Base-by-base conservation (phyloP, 2,797 vertebrate genomes). In the Parambassis ranga region DNA sequence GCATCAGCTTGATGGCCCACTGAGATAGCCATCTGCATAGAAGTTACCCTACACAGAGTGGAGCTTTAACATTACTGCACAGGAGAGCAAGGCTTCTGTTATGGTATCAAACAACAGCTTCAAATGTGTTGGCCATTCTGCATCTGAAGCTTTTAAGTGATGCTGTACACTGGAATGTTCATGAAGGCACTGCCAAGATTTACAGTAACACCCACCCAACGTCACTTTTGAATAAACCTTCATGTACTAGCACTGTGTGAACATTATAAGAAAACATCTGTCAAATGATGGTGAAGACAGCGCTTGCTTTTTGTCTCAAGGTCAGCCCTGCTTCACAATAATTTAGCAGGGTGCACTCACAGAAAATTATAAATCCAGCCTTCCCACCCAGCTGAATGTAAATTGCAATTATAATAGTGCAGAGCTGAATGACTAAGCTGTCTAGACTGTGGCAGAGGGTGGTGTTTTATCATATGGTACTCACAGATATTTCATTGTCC, bases 401-500 rank as follows among this genome's bases (percentile, higher is more conserved):
- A 62, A 57, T 65, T 30, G 36, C 42, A 60, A 41, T 77, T 57
- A 38, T 50, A 56, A 81, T 55, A n/a, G 7, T 32, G 59, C 10
- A 16, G 20, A 62, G 61, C 41, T 66, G 24, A 48, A 53, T 63
- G 60, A 72, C 37, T 36, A 55, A 66, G 52, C 56, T 42, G 64
- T 85, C 79, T 82, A 79, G 80, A 79, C 72, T 68, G 63, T 71
- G 81, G 77, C 76, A 86, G 81, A 67, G 76, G 71, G 72, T 59
- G 77, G 75, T 23, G 56, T 68, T 83, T 81, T 38, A 71, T 83
- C 71, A 78, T 61, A 77, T 62, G 82, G 86, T 94, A 94, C 93
- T 94, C 93, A 94, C 93, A 92, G 92, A 93, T 79, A 94, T 91
- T 70, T 93, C 91, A 92, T 81, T 91, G 92, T 94, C 93, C 92